Percentiles rank a stretch among this genome's conserved stretches.
phyloP scores from a whole-genome alignment of 2,888 invertebrate genomes.

The Xestia xanthographa region DNA sequence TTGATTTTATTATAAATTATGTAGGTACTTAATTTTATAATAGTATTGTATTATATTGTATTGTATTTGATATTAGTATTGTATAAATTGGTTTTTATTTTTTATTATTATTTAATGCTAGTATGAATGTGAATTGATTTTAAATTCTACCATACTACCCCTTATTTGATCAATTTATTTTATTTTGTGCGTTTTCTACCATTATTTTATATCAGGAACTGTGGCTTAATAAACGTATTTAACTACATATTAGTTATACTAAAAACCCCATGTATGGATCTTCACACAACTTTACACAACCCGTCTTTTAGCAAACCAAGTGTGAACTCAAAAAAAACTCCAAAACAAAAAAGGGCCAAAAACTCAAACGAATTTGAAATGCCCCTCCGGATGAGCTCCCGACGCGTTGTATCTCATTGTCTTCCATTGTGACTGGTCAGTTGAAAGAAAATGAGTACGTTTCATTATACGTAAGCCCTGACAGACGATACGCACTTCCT shows the following conservation, averaged over 20 bases:
- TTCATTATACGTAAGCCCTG: slow-evolving; percentile 87
- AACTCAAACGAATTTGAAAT: slow-evolving; percentile 62
- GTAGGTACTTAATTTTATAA: too few relatives aligned
- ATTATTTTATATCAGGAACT: background rate
- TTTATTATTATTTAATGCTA: too few relatives aligned
- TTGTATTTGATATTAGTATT: too few relatives aligned
- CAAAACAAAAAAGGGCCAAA: slow-evolving; percentile 8
- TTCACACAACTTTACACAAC: background rate
- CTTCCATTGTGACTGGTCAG: slow-evolving; percentile 88
- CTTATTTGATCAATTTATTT: background rate
- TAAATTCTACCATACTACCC: too few relatives aligned
- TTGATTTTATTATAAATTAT: too few relatives aligned
- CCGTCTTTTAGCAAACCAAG: slow-evolving; percentile 10
- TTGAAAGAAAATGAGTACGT: slow-evolving; percentile 86
- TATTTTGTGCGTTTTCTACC: background rate
- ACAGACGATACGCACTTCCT: slow-evolving; percentile 90
- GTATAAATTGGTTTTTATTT: too few relatives aligned
- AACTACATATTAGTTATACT: background rate
- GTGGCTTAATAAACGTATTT: background rate
- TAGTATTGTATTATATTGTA: too few relatives aligned
- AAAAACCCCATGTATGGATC: too few relatives aligned
- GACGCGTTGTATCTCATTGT: slow-evolving; percentile 84
- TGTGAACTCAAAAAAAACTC: slow-evolving; percentile 7
- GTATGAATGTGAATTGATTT: too few relatives aligned
- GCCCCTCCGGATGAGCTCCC: slow-evolving; percentile 83